These are phyloP conservation scores for Drosophila robusta DNA, from an alignment of 2,888 invertebrate species.

Conservation along the genomic window DNA sequence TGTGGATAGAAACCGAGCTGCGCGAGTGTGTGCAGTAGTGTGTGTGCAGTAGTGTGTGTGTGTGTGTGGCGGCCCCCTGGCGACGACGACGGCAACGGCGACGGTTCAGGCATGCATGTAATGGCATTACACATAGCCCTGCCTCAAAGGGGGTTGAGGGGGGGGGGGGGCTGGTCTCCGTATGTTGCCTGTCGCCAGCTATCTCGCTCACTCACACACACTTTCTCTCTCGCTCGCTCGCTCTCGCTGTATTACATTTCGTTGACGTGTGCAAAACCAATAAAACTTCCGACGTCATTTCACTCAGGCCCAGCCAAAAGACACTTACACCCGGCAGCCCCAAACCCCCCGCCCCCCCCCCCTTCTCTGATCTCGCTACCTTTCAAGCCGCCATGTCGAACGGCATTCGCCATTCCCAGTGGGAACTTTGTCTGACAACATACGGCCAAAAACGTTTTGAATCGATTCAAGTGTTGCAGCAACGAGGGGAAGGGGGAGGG, in stretches of 20 bases:
- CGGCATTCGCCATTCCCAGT: constrained; percentile 50
- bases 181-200: constrained; percentile 37
- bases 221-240: too few species aligned
- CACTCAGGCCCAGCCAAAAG: constrained; percentile 63
- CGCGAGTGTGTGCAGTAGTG: neutral
- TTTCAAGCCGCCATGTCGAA: constrained; percentile 45
- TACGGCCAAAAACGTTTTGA: constrained; percentile 65
- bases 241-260: constrained; percentile 63
- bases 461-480: constrained; percentile 69
- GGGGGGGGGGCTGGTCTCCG: constrained; percentile 11
- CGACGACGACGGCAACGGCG: constrained; percentile 13
- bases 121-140: constrained; percentile 66
- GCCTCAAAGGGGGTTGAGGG: constrained; percentile 22
- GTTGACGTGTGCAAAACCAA: constrained; percentile 83
- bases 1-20: constrained; percentile 11
- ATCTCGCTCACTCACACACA: constrained; percentile 1
- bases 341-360: neutral
- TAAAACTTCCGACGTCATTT: constrained; percentile 81
- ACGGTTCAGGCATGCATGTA: constrained; percentile 69
- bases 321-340: constrained; percentile 41
- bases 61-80: constrained; percentile 15
- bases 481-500: neutral
- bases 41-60: constrained; percentile 2
- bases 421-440: constrained; percentile 56
- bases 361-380: neutral